A percentile compares a stretch with the other conserved stretches of the same genome.
Conservation (phyloP, 2,888 invertebrate genomes). For the Trachelus stipa region DNA sequence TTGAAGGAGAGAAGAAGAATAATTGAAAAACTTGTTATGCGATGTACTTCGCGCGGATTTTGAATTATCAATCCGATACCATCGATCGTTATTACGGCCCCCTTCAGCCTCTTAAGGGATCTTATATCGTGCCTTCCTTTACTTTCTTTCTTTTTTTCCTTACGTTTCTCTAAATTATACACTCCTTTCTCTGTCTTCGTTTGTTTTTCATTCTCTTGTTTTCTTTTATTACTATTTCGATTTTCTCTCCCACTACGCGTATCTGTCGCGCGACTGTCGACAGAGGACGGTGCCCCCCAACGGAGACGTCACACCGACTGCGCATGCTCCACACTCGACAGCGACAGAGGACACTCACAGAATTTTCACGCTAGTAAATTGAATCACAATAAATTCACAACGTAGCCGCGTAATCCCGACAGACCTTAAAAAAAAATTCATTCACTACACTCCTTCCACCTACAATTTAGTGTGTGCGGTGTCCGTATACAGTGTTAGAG, state of each 20-base stretch:
- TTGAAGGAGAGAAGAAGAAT: background rate
- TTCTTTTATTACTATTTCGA: background rate
- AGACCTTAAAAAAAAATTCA: constrained; percentile 47
- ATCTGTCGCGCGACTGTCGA: background rate
- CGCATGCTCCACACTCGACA: background rate
- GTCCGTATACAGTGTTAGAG: background rate
- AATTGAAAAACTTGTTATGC: background rate
- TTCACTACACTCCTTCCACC: constrained; percentile 57
- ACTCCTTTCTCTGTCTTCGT: background rate
- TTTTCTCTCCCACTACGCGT: background rate
- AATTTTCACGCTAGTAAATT: constrained; percentile 30
- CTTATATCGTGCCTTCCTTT: background rate
- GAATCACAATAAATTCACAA: constrained; percentile 56
- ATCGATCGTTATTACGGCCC: background rate
- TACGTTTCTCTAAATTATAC: background rate
- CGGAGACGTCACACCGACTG: background rate
- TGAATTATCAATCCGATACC: background rate
- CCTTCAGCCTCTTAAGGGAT: background rate
- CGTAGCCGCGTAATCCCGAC: constrained; percentile 57
- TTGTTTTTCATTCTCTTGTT: background rate
- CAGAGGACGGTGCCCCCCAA: background rate
- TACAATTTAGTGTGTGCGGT: constrained; percentile 40
- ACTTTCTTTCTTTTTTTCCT: background rate
- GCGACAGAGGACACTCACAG: constrained; percentile 24
- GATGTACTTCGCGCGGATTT: background rate